Evolutionary conservation across 53 echinoderm and acorn worm species (phyloP), one percentile per base, ranked within the genome.

Genomic region (Pentamera pediparva): DNA sequence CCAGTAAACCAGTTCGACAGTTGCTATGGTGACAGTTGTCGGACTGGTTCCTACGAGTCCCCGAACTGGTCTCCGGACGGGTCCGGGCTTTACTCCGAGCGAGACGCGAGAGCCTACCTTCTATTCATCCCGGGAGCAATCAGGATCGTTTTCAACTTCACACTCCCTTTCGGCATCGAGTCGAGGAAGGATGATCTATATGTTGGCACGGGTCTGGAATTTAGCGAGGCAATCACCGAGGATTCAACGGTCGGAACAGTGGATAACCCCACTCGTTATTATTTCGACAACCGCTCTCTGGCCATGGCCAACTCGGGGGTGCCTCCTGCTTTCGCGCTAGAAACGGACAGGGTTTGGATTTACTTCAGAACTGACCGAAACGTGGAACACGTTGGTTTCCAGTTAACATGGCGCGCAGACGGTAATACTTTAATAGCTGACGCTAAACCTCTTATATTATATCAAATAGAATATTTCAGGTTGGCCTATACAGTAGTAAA

Each of bases 21-120:
- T 2, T 87, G 91, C 41, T 90, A 86, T 51, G 91, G 91, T 26
- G 62, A 40, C 7, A 9, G 36, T 22, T 82, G 86, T 33, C 17
- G 6, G 22, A 40, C 47, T 2, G 86, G 86, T 1, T 71, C 62
- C 37, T 86, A 82, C 53, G 38, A 39, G 19, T 79, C 83, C 28
- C 28, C 56, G 37, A 76, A 79, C 39, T 90, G 47, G 47, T 15
- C 47, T 15, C 47, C 47, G 12, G 47, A 45, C 47, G 47, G 47
- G 47, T 15, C 47, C n/a, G 47, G 47, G 9, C 9, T 41, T 41
- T 41, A 41, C 15, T 9, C 9, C 9, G 9, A 9, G 15, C 9
- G 43, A 15, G 43, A 41, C 15, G 43, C 43, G 9, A 15, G 9
- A 41, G 43, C 43, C 9, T 65, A 65, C 27, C 65, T 65, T 38